Conservation (phyloP, 2,797 vertebrate species). For the Neosilurus mollespiculum region DNA sequence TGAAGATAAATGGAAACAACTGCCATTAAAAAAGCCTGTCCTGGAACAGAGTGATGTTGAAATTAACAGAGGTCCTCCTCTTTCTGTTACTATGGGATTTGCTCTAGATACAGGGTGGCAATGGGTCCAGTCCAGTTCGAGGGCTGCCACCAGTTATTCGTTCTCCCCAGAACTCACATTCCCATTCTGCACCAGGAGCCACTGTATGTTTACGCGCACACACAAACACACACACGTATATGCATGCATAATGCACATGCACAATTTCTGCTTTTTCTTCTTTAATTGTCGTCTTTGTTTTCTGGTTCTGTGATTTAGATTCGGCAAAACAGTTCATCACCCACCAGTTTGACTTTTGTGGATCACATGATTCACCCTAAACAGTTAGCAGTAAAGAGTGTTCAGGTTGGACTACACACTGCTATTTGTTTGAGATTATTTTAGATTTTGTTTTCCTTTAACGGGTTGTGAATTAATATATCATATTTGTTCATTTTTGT, state of each 20-base stretch:
- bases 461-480: background rate
- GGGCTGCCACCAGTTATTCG: slow-evolving; percentile 89
- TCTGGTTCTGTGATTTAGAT: slow-evolving; percentile 74
- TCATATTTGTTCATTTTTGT: background rate
- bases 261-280: background rate
- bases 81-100: background rate
- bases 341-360: slow-evolving; percentile 92
- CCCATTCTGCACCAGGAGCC: slow-evolving; percentile 91
- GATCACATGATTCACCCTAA: slow-evolving; percentile 93
- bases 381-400: slow-evolving; percentile 90
- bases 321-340: slow-evolving; percentile 96
- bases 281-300: slow-evolving; percentile 28
- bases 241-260: background rate
- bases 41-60: slow-evolving; percentile 1
- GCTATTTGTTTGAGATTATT: background rate
- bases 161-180: slow-evolving; percentile 96
- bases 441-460: background rate
- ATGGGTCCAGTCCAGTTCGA: slow-evolving; percentile 96
- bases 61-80: slow-evolving; percentile 13
- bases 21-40: background rate
- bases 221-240: background rate
- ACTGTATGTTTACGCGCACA: slow-evolving; percentile 77
- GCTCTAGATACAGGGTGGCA: slow-evolving; percentile 92
- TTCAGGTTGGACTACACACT: slow-evolving; percentile 79
- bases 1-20: slow-evolving; percentile 11